phyloP scores from a whole-genome alignment of 2,888 invertebrate genomes.

The Tortrix viridana region DNA sequence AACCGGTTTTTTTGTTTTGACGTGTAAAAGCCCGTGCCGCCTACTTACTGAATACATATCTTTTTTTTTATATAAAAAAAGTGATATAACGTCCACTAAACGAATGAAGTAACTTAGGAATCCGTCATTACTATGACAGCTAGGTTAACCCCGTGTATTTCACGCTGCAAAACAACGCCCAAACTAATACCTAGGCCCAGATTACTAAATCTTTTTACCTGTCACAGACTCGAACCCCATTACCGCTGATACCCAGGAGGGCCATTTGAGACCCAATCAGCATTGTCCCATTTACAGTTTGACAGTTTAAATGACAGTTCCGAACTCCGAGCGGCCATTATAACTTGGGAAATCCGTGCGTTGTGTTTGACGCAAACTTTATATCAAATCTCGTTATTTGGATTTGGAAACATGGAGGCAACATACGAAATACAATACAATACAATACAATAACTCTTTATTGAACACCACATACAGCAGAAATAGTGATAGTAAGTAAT shows the following conservation, averaged over 20 bases:
- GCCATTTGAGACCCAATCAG: slow-evolving; percentile 27
- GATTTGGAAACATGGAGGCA: background rate
- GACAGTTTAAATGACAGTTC: slow-evolving; percentile 35
- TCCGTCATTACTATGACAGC: too few relatives aligned
- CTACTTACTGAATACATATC: too few relatives aligned
- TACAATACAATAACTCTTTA: too few relatives aligned
- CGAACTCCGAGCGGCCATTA: slow-evolving; percentile 26
- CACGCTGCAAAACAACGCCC: background rate
- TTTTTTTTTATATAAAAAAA: too few relatives aligned
- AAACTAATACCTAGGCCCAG: background rate
- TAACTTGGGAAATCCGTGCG: slow-evolving; percentile 5
- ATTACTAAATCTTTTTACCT: slow-evolving; percentile 23
- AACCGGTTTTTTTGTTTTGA: too few relatives aligned
- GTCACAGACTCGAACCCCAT: slow-evolving; percentile 18
- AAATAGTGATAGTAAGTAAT: too few relatives aligned
- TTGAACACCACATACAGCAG: too few relatives aligned
- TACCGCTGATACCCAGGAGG: slow-evolving; percentile 18
- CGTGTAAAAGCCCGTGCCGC: too few relatives aligned
- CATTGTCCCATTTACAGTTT: slow-evolving; percentile 22
- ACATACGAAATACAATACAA: too few relatives aligned
- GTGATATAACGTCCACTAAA: too few relatives aligned
- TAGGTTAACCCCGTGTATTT: background rate
- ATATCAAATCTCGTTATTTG: background rate
- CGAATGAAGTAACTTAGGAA: too few relatives aligned
- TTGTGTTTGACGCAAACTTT: background rate